Percentiles rank a stretch among this genome's conserved stretches.
Evolutionary conservation across 2,888 invertebrate genomes (phyloP).

Genomic region (Drosophila subquinaria): DNA sequence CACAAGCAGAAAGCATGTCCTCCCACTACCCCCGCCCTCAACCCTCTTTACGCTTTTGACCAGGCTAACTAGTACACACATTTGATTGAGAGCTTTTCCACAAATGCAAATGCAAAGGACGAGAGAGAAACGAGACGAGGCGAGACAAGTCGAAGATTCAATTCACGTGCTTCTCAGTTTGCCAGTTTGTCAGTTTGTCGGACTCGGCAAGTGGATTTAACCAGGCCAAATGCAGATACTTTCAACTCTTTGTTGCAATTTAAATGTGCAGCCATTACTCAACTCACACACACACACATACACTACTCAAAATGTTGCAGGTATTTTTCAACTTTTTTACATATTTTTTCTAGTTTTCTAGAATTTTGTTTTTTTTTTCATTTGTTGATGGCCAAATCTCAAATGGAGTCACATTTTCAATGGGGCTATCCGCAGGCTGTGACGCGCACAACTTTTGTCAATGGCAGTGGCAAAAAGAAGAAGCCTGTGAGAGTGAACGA

Average conservation of each 20-base stretch:
- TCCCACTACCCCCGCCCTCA: conserved; percentile 5
- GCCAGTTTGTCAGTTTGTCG: conserved; percentile 36
- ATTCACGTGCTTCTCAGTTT: conserved; percentile 46
- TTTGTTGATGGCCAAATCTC: conserved; percentile 63
- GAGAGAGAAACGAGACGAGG: not conserved
- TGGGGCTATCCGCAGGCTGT: conserved; percentile 28
- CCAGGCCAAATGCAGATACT: conserved; percentile 35
- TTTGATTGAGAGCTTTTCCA: conserved; percentile 47
- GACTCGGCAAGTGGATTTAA: conserved; percentile 34
- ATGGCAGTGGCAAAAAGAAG: conserved; percentile 3
- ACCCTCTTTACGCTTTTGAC: not conserved
- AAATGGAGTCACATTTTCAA: conserved; percentile 81
- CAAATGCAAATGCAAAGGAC: conserved; percentile 48
- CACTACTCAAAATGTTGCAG: conserved; percentile 48
- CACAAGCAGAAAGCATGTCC: conserved; percentile 24
- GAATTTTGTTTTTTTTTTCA: not conserved
- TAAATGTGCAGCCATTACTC: conserved; percentile 49
- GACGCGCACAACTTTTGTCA: conserved; percentile 27
- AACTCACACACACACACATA: conserved; percentile 18
- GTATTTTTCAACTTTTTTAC: conserved; percentile 20
- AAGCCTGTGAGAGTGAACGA: not conserved
- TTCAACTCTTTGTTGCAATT: conserved; percentile 46
- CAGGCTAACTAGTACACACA: conserved; percentile 6
- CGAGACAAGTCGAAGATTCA: conserved; percentile 22
- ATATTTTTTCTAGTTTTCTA: conserved; percentile 25